Base-by-base conservation (phyloP, 2,797 vertebrate species). In the Phalanger gymnotis region DNA sequence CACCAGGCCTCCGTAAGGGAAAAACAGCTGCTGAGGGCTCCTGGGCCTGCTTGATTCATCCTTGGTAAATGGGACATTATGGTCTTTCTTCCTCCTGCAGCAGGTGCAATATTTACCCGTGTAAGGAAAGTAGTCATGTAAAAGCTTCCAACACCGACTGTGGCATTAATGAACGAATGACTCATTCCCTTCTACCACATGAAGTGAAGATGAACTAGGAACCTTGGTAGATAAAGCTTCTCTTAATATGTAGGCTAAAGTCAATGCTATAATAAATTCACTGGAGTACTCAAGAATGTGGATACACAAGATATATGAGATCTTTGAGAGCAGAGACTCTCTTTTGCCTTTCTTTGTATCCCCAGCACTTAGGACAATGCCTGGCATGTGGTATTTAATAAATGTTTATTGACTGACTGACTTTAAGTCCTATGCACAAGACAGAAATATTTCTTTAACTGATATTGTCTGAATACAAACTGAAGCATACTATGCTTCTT, bases 31-130 rank as follows among this genome's bases (percentile, higher is more conserved):
- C 95, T 92, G 94, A 14, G 40, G 73, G 97, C 92, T 52, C 95
- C 96, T 96, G 90, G 58, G 97, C 96, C 94, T 0, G 6, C 95
- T 54, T 94, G 94, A 94, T n/a, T 51, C 95, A 94, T 96, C 95
- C 54, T 11, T 92, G 96, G 96, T 40, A 27, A 93, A 94, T 1
- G 95, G 97, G 97, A 97, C 97, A 97, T 97, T 94, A 94, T 92
- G 91, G 97, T 73, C 96, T 97, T 97, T 97, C 97, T 97, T 96
- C 94, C 96, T 97, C 97, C 95, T 10, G 4, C 94, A 89, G 97
- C 98, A 92, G 96, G 96, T 96, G 96, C 97, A 96, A 96, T 96
- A 97, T 96, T 97, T 97, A 96, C 81, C 98, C 96, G 94, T 97
- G 95, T 97, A 96, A 97, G 97, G 97, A 97, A 98, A 97, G 98